Evolutionary conservation across 2,888 invertebrate genomes (phyloP), one percentile per base, ranked within the genome.

Genomic region (Encarsia formosa): DNA sequence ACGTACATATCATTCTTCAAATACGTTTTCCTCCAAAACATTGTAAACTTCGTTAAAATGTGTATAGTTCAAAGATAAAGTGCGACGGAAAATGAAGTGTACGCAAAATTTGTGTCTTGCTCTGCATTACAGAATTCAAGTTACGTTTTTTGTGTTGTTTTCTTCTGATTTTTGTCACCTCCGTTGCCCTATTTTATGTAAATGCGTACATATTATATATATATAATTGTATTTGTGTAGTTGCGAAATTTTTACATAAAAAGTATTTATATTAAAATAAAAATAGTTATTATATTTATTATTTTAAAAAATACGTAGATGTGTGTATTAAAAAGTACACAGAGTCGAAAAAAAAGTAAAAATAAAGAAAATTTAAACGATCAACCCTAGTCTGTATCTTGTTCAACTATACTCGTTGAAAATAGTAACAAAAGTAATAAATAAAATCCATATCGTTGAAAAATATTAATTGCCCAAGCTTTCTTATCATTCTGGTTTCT

Each of bases 311-410:
- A 9, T 13, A 37, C 19, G 19, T 24, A 43, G 5, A 32, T 53
- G 32, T 56, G 45, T 45, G 49, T 58, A 51, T 57, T 48, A 49
- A 51, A 54, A 45, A 44, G 54, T 56, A 46, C 49, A 56, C 48
- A 15, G 32, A 52, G 23, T 26, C 24, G 49, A 48, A 52, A 49
- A 57, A 40, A 47, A n/a, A 13, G 19, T 35, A 23, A 37, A 41
- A 44, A 26, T 40, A 40, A 35, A 46, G 29, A 43, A 49, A 55
- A 56, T n/a, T n/a, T n/a, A 48, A 53, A 53, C 51, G 56, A 56
- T 56, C 50, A 56, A 56, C 50, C 52, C 57, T 57, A 57, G 57
- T 57, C 57, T 57, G 54, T 57, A 57, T 54, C 57, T 53, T 57
- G 50, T 51, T 57, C 54, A 54, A 54, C 57, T 51, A 54, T 46